Evolutionary conservation across 2,888 invertebrate genomes (phyloP), one percentile per base, ranked within the genome.

Genomic region (Noctua pronuba): DNA sequence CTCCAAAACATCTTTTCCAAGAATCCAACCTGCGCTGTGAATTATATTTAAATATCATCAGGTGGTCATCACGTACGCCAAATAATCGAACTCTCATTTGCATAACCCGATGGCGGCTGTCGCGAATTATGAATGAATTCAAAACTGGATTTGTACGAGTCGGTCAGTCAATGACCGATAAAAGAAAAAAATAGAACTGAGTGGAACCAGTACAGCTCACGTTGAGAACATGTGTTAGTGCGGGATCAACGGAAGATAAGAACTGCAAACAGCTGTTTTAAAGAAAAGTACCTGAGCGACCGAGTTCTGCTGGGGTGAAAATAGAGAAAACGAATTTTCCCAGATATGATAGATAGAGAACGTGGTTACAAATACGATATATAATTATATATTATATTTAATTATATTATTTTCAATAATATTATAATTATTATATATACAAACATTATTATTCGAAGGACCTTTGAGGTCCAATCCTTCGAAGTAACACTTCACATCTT

Each of bases 131-230:
- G 70, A 70, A 77, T 73, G 70, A 44, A 55, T 38, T 28, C 8
- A 35, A 67, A 71, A 79, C 72, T 78, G 38, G 64, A 69, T 60
- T 84, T 55, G 21, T n/a, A 28, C n/a, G 7, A 70, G 13, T 66
- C 46, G 24, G 21, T 13, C 44, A 24, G 7, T 60, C 70, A 74
- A 44, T 65, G 52, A 75, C 64, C 52, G 58, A 79, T 74, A 72
- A 67, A 67, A 60, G 69, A 31, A 71, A 60, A 28, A 60, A 35
- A 35, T 31, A 24, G 18, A 38, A 44, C 16, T 24, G 8, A 24
- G 18, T 6, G 21, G 28, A 66, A n/a, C 28, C 38, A 49, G n/a
- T 18, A 6, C n/a, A 35, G 10, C 28, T 62, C 21, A 24, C n/a
- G n/a, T 21, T 60, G 65, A 24, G 16, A 35, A 31, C 21, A 38